A percentile compares a stretch with the other conserved stretches of the same genome.
Evolutionary conservation across 2,113 vertebrate species (phyloP).

Genomic region (Thermophis baileyi): DNA sequence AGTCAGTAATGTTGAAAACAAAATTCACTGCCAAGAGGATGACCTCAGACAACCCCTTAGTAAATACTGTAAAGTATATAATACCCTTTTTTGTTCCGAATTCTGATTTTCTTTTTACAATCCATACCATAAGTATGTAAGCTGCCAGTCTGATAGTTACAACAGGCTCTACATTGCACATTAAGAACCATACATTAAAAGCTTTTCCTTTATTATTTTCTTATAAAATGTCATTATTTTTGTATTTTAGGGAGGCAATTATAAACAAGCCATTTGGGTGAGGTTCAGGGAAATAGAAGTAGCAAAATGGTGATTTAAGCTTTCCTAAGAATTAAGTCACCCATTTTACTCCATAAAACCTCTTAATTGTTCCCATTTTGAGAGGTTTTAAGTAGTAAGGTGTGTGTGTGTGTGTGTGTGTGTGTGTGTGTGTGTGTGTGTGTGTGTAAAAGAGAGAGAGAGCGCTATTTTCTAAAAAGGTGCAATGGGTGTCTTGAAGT

Average conservation of each 20-base stretch:
- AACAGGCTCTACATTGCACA: not conserved
- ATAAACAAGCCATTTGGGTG: not conserved
- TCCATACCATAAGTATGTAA: not conserved
- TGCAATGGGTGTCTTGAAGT: not conserved
- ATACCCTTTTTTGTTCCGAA: not conserved
- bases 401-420: not conserved
- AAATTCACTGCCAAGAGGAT: constrained; percentile 4
- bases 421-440: too few relatives aligned
- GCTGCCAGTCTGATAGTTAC: not conserved
- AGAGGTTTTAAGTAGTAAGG: too few relatives aligned
- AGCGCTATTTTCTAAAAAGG: not conserved
- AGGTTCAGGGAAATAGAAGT: not conserved
- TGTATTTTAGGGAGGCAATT: not conserved
- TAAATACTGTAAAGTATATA: not conserved
- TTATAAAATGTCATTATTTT: not conserved
- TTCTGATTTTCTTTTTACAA: not conserved
- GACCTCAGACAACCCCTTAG: not conserved
- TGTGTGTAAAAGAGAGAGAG: too few relatives aligned
- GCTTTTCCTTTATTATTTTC: not conserved
- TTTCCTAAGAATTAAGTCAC: not conserved
- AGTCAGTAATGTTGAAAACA: constrained; percentile 22
- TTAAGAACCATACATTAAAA: not conserved
- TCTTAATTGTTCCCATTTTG: not conserved
- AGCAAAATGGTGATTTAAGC: not conserved
- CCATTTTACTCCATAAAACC: not conserved